Evolutionary conservation across 2,888 invertebrate genomes (phyloP), one percentile per base, ranked within the genome.

Genomic region (Andrena camellia): DNA sequence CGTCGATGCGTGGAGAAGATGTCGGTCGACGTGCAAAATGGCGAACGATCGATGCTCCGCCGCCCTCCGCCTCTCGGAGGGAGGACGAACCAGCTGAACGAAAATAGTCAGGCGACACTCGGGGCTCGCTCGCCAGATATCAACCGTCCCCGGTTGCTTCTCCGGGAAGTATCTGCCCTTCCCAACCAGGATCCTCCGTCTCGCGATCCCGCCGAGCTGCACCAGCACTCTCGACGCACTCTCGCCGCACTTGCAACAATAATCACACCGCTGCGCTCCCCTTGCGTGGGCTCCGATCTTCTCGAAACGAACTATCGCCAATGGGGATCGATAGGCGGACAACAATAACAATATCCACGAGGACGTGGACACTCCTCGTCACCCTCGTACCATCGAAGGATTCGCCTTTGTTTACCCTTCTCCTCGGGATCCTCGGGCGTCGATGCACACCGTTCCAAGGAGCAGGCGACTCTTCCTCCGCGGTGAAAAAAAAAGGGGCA

Each of bases 11-110:
- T 80, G 80, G 86, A 94, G 94, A 88, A 90, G 87, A 89, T 90
- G 88, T 88, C 91, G 95, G 83, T 79, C 86, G 86, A 84, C 86
- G 86, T 73, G 88, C 92, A 92, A 93, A 92, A 93, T 93, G 93
- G 93, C 93, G 93, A 91, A 75, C 91, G 90, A 91, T 91, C 92
- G 91, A 92, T 92, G 89, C 81, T 77, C 78, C 66, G 67, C 86
- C 87, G 77, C 86, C 89, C 89, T 88, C 87, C 84, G 74, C 81
- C 86, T 83, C 82, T 59, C 87, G 68, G 79, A 81, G 83, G 80
- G 85, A 80, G 73, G 80, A 88, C 78, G 80, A 81, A 83, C 64
- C 82, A 73, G 68, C 77, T 73, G 86, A 76, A 81, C 59, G 70
- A 85, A 83, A 86, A 83, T 81, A 78, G 72, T 42, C 64, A 71